Evolutionary conservation across 2,797 vertebrate species (phyloP).

Genomic region (Synaphobranchus kaupii): DNA sequence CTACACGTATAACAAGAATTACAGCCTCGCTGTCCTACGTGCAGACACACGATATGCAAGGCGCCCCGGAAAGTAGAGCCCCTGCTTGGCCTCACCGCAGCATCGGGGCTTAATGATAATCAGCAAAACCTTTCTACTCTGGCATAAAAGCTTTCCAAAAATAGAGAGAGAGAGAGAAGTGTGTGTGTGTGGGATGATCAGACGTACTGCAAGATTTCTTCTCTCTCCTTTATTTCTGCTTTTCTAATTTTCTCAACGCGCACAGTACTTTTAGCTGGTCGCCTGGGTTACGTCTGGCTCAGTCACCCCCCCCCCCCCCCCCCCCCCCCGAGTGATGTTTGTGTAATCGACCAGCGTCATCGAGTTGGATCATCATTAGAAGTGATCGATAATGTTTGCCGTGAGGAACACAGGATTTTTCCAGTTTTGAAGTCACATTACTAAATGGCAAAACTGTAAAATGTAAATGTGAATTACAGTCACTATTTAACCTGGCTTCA

Average conservation of each 20-base stretch:
- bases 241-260: too few species aligned
- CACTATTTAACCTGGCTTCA: not conserved
- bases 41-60: too few species aligned
- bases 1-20: not conserved
- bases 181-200: not conserved
- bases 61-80: not conserved
- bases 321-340: not conserved
- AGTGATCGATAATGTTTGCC: not conserved
- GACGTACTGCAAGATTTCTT: not conserved
- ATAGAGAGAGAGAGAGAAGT: not conserved
- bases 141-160: not conserved
- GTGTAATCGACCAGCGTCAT: not conserved
- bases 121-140: not conserved
- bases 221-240: not conserved
- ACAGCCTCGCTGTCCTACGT: not conserved
- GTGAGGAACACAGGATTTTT: not conserved
- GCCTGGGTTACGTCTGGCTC: not conserved
- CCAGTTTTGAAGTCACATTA: not conserved
- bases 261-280: not conserved
- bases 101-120: not conserved
- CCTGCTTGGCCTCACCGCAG: not conserved
- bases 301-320: too few species aligned
- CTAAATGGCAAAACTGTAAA: not conserved
- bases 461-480: not conserved
- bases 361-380: not conserved